Conservation (phyloP, 2,797 vertebrate species). For the Sarcoramphus papa region DNA sequence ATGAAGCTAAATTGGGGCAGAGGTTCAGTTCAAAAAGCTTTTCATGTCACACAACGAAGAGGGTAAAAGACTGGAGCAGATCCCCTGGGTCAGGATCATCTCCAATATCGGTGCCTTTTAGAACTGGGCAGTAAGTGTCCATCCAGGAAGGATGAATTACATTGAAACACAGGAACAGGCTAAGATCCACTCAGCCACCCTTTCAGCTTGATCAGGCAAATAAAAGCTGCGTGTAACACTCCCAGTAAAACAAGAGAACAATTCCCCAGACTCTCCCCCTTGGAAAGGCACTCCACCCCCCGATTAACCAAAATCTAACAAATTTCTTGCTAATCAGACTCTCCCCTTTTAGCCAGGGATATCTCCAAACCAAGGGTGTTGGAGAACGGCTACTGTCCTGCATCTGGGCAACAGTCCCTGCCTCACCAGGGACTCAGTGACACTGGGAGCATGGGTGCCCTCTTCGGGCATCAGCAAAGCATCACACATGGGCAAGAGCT, state of each 20-base stretch:
- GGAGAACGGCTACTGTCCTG: background rate
- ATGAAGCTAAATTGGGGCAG: background rate
- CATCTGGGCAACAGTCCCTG: background rate
- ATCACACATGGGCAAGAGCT: background rate
- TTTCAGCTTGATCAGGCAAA: background rate
- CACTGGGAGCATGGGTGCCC: background rate
- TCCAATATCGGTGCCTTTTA: background rate
- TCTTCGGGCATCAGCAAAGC: background rate
- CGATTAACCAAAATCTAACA: background rate
- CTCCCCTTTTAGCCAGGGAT: background rate
- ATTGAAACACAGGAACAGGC: background rate
- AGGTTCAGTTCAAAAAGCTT: background rate
- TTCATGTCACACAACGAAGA: background rate
- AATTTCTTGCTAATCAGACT: background rate
- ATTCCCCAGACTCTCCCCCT: background rate
- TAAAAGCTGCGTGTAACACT: background rate
- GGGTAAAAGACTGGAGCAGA: background rate
- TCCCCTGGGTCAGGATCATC: background rate
- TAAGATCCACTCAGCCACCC: background rate
- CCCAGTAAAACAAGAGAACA: background rate
- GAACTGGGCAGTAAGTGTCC: background rate
- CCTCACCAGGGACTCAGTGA: background rate
- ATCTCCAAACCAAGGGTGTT: background rate
- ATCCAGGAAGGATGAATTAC: background rate
- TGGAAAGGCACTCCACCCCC: background rate